Conservation (phyloP, 2,113 vertebrate genomes). For the Rhipidura dahli region DNA sequence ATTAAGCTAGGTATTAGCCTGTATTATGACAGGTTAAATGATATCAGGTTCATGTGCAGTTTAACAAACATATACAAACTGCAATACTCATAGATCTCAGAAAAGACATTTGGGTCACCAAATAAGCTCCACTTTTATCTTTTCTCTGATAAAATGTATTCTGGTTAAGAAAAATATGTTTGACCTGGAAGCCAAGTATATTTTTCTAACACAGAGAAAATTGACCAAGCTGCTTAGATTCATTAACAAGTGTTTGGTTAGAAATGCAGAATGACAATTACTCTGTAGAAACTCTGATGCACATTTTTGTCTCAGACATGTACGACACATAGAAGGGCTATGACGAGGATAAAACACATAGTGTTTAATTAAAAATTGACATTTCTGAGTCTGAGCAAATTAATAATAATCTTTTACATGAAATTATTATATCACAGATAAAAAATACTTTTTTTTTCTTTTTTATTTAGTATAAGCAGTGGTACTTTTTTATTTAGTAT, state of each 20-base stretch:
- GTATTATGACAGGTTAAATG: neutral
- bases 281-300: neutral
- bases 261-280: neutral
- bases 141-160: neutral
- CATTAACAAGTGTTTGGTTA: neutral
- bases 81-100: neutral
- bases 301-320: neutral
- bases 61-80: neutral
- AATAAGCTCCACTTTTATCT: neutral
- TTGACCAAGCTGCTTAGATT: neutral
- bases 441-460: neutral
- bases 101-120: neutral
- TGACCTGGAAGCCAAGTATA: neutral
- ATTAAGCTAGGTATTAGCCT: neutral
- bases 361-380: neutral
- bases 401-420: neutral
- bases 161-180: neutral
- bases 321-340: neutral
- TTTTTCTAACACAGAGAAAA: neutral
- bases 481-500: neutral
- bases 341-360: accelerated
- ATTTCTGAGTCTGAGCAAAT: neutral
- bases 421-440: neutral
- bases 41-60: neutral
- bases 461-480: neutral